phyloP scores from a whole-genome alignment of 2,888 invertebrate genomes.

The Caprella mutica region DNA sequence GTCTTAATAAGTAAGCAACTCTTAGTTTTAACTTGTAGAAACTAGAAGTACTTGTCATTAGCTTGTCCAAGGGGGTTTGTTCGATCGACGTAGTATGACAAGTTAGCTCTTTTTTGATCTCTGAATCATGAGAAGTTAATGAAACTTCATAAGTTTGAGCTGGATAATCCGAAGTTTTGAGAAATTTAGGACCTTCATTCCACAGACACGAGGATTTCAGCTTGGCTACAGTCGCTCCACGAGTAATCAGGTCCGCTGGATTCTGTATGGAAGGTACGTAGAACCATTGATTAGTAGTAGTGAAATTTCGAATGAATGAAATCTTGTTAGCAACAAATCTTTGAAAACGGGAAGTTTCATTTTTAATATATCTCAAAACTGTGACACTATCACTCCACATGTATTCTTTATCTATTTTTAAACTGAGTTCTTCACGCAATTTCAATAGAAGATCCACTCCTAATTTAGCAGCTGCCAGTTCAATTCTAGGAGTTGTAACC shows the following conservation, averaged over 20 bases:
- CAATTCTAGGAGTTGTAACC: background rate
- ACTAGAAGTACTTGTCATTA: no score
- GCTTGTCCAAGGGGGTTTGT: no score
- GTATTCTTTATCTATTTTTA: no score
- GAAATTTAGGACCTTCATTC: slow-evolving; percentile 4
- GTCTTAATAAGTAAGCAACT: background rate
- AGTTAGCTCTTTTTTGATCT: no score
- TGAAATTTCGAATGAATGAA: background rate
- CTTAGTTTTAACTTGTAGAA: background rate
- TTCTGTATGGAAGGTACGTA: slow-evolving; percentile 7
- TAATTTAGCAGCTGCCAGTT: background rate
- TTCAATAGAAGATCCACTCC: background rate
- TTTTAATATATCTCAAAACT: slow-evolving; percentile 9
- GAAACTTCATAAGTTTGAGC: background rate
- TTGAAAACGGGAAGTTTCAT: slow-evolving; percentile 9
- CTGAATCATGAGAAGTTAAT: no score
- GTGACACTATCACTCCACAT: slow-evolving; percentile 12
- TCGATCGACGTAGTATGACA: no score
- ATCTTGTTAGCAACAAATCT: slow-evolving; percentile 12
- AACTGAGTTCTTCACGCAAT: background rate
- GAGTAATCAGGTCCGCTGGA: background rate
- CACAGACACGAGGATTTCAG: background rate
- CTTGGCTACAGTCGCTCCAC: background rate
- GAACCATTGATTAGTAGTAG: background rate
- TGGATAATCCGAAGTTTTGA: background rate